These are phyloP conservation scores for Cantharis lateralis DNA, from an alignment of 2,888 invertebrate species.

Conservation along the genomic window DNA sequence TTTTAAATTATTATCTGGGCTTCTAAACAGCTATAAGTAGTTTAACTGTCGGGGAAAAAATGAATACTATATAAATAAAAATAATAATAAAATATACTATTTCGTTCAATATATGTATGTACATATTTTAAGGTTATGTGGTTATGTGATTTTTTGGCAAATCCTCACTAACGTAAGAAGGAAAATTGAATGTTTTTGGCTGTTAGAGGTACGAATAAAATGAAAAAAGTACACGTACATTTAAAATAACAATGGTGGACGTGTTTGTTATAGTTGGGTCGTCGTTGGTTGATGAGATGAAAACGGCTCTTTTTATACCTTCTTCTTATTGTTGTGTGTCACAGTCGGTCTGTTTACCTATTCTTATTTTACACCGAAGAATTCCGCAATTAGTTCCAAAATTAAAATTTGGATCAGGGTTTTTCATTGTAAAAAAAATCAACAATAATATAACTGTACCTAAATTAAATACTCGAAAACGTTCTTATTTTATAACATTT, in stretches of 20 bases:
- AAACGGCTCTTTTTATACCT: constrained; percentile 28
- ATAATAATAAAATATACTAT: no score
- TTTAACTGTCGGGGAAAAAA: neutral
- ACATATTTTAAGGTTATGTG: no score
- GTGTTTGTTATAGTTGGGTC: constrained; percentile 23
- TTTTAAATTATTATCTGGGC: neutral
- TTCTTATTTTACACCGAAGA: constrained; percentile 27
- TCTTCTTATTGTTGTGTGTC: constrained; percentile 29
- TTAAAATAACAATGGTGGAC: constrained; percentile 31
- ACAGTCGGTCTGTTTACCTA: constrained; percentile 33
- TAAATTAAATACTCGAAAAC: neutral
- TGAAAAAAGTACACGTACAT: constrained; percentile 32
- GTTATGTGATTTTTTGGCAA: no score
- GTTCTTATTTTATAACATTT: neutral
- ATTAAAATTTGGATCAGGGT: neutral
- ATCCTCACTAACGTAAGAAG: no score
- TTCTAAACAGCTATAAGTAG: neutral
- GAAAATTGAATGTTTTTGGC: neutral
- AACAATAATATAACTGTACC: neutral
- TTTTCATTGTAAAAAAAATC: neutral
- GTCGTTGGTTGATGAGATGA: constrained; percentile 17
- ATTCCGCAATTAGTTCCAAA: constrained; percentile 31
- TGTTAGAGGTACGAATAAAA: neutral
- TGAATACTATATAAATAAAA: no score
- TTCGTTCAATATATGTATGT: no score